Conservation (phyloP, 2,888 invertebrate genomes). For the Acrobasis repandana region DNA sequence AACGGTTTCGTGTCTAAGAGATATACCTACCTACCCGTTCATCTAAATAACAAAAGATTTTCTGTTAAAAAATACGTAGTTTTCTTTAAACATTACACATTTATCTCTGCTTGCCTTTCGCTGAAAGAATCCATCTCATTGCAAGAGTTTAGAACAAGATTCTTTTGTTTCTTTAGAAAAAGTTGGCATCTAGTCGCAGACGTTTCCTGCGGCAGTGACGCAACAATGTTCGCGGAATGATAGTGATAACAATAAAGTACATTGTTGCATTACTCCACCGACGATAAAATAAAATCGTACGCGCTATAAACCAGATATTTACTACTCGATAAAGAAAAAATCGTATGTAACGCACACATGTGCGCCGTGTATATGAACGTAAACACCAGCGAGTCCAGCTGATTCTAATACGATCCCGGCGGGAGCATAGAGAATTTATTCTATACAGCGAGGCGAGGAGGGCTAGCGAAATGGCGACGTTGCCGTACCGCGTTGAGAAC, state of each 20-base stretch:
- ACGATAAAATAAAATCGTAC: slow-evolving; percentile 13
- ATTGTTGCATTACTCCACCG: slow-evolving; percentile 5
- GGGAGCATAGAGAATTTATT: slow-evolving; percentile 13
- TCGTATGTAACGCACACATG: slow-evolving; percentile 5
- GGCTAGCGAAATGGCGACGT: slow-evolving; percentile 51
- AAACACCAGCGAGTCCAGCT: slow-evolving; percentile 38
- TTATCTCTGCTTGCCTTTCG: not conserved
- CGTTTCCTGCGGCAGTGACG: slow-evolving; percentile 8
- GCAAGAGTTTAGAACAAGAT: not conserved
- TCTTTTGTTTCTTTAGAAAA: not conserved
- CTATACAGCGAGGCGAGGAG: slow-evolving; percentile 38
- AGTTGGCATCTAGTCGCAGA: not conserved
- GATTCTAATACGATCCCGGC: slow-evolving; percentile 39
- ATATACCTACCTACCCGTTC: not conserved
- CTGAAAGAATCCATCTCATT: not conserved
- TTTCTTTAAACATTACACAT: not conserved
- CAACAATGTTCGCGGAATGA: slow-evolving; percentile 18
- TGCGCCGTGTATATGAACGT: not conserved
- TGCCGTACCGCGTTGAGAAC: slow-evolving; percentile 36
- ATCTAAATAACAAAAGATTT: not conserved
- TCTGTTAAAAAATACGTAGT: not conserved
- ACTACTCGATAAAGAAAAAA: slow-evolving; percentile 13
- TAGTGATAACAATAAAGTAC: slow-evolving; percentile 14
- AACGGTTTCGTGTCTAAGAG: too few relatives aligned
- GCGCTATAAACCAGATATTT: slow-evolving; percentile 15